These are phyloP conservation scores for Takifugu ocellatus DNA, from an alignment of 2,797 vertebrate genomes.

Conservation along the genomic window DNA sequence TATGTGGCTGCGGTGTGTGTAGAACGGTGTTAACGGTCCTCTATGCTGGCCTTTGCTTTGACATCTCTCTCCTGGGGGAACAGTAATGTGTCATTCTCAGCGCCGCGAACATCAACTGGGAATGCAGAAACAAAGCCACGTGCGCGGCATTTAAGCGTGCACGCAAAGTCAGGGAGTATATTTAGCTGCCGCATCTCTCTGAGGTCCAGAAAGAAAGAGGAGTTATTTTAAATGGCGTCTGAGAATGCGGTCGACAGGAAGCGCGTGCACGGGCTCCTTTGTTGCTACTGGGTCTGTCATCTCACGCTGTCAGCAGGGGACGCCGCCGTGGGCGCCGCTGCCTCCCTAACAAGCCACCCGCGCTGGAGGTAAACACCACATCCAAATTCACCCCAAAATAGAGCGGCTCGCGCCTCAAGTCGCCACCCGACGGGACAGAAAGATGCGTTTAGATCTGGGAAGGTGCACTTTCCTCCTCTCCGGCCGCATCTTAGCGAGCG, in stretches of 20 bases:
- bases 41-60: constrained; percentile 9
- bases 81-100: constrained; percentile 24
- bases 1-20: constrained; percentile 12
- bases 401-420: background rate
- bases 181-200: constrained; percentile 38
- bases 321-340: constrained; percentile 20
- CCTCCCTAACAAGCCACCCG: constrained; percentile 37
- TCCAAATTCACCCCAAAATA: constrained; percentile 13
- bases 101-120: constrained; percentile 33
- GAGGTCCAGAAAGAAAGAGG: constrained; percentile 44
- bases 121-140: constrained; percentile 29
- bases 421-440: background rate
- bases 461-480: constrained; percentile 21
- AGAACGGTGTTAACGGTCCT: constrained; percentile 16
- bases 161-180: constrained; percentile 30
- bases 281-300: constrained; percentile 54
- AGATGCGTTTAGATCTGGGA: background rate
- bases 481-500: background rate
- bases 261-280: constrained; percentile 37
- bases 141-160: constrained; percentile 7
- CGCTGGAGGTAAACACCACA: constrained; percentile 14
- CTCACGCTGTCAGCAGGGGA: constrained; percentile 46
- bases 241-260: constrained; percentile 53
- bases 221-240: constrained; percentile 61
- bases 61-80: constrained; percentile 24